Conservation (phyloP, 1,140 invertebrate genomes). For the Cherax quadricarinatus region DNA sequence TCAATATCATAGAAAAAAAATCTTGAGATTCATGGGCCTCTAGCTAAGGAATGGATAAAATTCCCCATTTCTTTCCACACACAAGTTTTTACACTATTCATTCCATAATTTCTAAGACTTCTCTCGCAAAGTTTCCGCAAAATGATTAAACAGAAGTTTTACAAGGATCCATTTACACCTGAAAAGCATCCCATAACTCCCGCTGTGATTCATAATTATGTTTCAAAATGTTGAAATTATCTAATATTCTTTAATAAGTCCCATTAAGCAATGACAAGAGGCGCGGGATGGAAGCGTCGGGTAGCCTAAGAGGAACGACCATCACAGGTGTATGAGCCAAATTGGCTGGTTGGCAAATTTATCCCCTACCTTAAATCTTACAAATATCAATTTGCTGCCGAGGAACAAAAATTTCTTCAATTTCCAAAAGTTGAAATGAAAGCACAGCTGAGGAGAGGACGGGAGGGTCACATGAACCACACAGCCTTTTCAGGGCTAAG, state of each 20-base stretch:
- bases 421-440: slow-evolving; percentile 15
- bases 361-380: not conserved
- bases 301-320: slow-evolving; percentile 28
- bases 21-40: slow-evolving; percentile 58
- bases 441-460: not conserved
- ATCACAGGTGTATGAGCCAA: slow-evolving; percentile 27
- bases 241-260: slow-evolving; percentile 40
- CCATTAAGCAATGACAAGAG: slow-evolving; percentile 27
- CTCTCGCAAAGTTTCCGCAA: slow-evolving; percentile 39
- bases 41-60: slow-evolving; percentile 68
- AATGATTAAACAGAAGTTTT: slow-evolving; percentile 60
- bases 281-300: not conserved
- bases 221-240: slow-evolving; percentile 59
- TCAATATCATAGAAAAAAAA: slow-evolving; percentile 68
- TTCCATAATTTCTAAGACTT: slow-evolving; percentile 53
- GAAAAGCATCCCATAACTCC: slow-evolving; percentile 40
- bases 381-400: slow-evolving; percentile 12
- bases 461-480: not conserved
- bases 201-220: slow-evolving; percentile 40
- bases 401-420: slow-evolving; percentile 22
- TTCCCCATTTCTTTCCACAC: slow-evolving; percentile 55
- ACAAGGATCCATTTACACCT: slow-evolving; percentile 57
- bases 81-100: slow-evolving; percentile 55
- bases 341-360: not conserved
- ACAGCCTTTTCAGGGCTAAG: not conserved